Evolutionary conservation across 2,113 vertebrate genomes (phyloP), one percentile per base, ranked within the genome.

Genomic region (Oplegnathus fasciatus): DNA sequence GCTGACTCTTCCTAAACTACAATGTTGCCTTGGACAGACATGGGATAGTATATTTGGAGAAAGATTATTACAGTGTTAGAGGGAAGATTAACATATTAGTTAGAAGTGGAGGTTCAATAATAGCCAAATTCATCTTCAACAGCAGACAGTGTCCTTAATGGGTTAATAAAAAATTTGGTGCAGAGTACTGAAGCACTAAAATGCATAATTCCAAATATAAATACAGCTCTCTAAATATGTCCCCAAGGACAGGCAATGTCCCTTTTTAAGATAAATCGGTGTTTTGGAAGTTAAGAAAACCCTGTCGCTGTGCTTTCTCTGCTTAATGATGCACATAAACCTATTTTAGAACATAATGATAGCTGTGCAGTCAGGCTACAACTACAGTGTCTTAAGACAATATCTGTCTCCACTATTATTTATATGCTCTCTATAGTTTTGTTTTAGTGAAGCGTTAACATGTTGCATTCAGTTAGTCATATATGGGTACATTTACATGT

Each of bases 1-100:
- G 79, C 52, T 50, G 78, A 85, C 57, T 77, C 62, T 75, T 84
- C 69, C 58, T 48, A n/a, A 84, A 85, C 32, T 76, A 32, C 66
- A 85, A 66, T 75, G 67, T 50, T 42, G 58, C 46, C 62, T 44
- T 79, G 65, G 67, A 61, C 46, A 82, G 71, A 82, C 20, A 32
- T 28, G 54, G 54, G 6, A 9, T 34, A 58, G 30, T 32, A 15
- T 54, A 40, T 42, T 40, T 60, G 18, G 10, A 80, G 22, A 42
- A 46, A 57, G 48, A 71, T 67, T 74, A 77, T 78, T 55, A 57
- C 52, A 54, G 20, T 30, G 42, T 67, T 28, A 80, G 75, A 17
- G 18, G 62, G 44, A 80, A 70, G 37, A 66, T 69, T 32, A 70
- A 62, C 46, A 70, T 55, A 42, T 61, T 70, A 71, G n/a, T 60